Evolutionary conservation across 2,797 vertebrate genomes (phyloP), one percentile per base, ranked within the genome.

Genomic region (Sebastes miniatus): DNA sequence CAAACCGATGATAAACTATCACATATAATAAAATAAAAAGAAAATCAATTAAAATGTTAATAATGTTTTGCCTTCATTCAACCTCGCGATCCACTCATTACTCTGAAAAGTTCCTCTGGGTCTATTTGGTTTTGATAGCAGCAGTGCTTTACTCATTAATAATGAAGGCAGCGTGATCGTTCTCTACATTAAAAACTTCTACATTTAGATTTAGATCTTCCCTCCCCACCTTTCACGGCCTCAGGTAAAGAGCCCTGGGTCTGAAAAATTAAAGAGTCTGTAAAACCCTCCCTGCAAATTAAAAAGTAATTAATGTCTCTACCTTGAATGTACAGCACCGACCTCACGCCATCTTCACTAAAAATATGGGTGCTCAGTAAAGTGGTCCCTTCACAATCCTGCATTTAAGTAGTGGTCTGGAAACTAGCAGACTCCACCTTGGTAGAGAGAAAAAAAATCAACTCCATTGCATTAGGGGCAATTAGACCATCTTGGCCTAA

Each of bases 251-350:
- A 94, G 89, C 80, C 69, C 69, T 1, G 20, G 79, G 78, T 70
- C 88, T 95, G 82, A 94, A 94, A 95, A 90, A 92, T 93, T 85
- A 34, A 95, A 87, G 73, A 91, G 73, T 89, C 80, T 34, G 83
- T 88, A 90, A 93, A 95, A 87, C 88, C 86, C 80, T 77, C 77
- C 74, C 80, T 50, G 77, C 87, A 93, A 95, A 96, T 95, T 93
- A 95, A 95, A 96, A 94, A 95, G 93, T 95, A 88, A 95, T 95
- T 94, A 94, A 94, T 91, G 90, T 92, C 74, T 87, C 90, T 82
- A 83, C 79, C 87, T 89, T 90, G 89, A 90, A 92, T 86, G 87
- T 89, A 89, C 87, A 88, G 86, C 29, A 39, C 58, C 69, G 64
- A 73, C 80, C 73, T 73, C 61, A 62, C 66, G 69, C 34, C 68